Percentiles rank a stretch among this genome's conserved stretches.
phyloP scores from a whole-genome alignment of 2,113 vertebrate genomes.

The Ancistrus triradiatus region DNA sequence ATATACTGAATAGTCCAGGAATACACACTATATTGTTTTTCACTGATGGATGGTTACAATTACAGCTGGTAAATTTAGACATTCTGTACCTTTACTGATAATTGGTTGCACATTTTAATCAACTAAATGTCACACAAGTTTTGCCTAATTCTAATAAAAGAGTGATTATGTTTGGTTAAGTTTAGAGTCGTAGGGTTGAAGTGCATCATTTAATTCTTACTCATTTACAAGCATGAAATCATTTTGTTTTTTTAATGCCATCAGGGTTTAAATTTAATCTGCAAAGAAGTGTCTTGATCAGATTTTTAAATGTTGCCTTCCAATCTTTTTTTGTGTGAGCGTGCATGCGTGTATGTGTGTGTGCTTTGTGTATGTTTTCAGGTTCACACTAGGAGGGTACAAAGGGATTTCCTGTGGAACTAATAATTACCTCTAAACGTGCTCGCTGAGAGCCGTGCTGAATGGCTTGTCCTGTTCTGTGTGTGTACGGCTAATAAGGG shows the following conservation, averaged over 20 bases:
- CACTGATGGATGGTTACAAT: not conserved
- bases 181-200: no score
- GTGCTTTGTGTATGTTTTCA: slow-evolving; percentile 13
- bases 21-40: slow-evolving; percentile 12
- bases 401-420: slow-evolving; percentile 89
- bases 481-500: slow-evolving; percentile 71
- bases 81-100: not conserved
- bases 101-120: not conserved
- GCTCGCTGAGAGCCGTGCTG: slow-evolving; percentile 48
- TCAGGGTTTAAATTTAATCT: not conserved
- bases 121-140: not conserved
- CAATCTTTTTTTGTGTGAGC: no score
- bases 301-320: no score
- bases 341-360: slow-evolving; percentile 35
- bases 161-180: no score
- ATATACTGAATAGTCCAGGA: slow-evolving; percentile 35
- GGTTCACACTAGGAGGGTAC: slow-evolving; percentile 44
- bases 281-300: no score
- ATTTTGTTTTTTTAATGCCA: no score
- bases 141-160: not conserved
- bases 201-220: no score
- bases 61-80: not conserved
- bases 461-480: slow-evolving; percentile 50
- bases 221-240: no score
- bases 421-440: slow-evolving; percentile 83